A percentile compares a stretch with the other conserved stretches of the same genome.
Evolutionary conservation across 2,888 invertebrate genomes (phyloP).

Genomic region (Anthrax anthrax): DNA sequence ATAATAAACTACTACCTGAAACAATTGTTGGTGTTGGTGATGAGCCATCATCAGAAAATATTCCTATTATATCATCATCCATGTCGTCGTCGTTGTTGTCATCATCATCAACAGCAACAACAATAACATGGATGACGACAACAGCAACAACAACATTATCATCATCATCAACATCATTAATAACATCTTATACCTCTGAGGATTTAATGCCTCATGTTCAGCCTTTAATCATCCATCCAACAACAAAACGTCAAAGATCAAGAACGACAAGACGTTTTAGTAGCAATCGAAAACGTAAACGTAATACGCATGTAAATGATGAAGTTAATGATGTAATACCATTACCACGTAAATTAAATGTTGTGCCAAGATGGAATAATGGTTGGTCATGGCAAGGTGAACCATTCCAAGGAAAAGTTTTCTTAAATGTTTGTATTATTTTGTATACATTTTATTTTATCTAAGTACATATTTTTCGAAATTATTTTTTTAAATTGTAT

Average conservation of each 20-base stretch:
- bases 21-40: too few species aligned
- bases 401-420: constrained; percentile 67
- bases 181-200: background rate
- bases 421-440: constrained; percentile 53
- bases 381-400: constrained; percentile 88
- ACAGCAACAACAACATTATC: constrained; percentile 15
- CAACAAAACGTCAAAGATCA: constrained; percentile 26
- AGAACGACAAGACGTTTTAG: constrained; percentile 28
- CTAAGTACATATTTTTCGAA: background rate
- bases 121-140: too few species aligned
- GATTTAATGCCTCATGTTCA: background rate
- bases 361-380: constrained; percentile 68
- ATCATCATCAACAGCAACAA: background rate
- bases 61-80: constrained; percentile 11
- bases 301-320: constrained; percentile 22
- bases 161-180: constrained; percentile 15
- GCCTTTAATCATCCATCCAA: background rate
- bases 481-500: background rate
- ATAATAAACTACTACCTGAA: background rate
- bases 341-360: constrained; percentile 33
- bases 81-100: background rate
- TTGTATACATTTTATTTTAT: background rate
- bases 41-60: constrained; percentile 1
- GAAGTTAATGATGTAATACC: constrained; percentile 34
- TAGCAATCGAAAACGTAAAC: constrained; percentile 26